These are phyloP conservation scores for Dryococelus australis DNA, from an alignment of 2,888 invertebrate genomes.

Conservation along the genomic window DNA sequence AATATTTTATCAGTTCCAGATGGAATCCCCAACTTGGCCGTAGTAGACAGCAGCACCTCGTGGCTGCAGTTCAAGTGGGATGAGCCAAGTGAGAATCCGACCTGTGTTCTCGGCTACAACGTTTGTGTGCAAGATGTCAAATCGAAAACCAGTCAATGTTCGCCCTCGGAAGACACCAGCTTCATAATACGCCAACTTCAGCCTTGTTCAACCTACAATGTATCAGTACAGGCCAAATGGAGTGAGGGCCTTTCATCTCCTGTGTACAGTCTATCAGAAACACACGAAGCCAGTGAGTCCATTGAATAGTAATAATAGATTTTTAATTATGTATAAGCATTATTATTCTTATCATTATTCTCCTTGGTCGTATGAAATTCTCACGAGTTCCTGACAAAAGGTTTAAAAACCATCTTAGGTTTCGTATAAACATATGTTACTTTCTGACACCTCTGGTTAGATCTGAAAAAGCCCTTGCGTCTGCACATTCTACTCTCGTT, in stretches of 20 bases:
- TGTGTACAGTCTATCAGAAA: background rate
- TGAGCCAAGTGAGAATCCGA: background rate
- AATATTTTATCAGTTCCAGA: background rate
- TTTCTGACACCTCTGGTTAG: too few relatives aligned
- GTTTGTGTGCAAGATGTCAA: background rate
- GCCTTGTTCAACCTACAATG: background rate
- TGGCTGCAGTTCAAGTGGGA: background rate
- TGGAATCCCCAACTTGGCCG: background rate
- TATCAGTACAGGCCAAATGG: background rate
- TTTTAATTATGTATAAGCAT: too few relatives aligned
- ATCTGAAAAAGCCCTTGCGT: too few relatives aligned
- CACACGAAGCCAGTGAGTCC: background rate
- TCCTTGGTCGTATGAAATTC: too few relatives aligned
- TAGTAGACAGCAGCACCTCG: background rate
- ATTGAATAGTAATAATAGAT: background rate
- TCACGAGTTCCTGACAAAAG: too few relatives aligned
- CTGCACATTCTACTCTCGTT: too few relatives aligned
- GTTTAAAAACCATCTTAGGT: too few relatives aligned
- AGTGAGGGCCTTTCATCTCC: background rate
- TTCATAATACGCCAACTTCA: background rate
- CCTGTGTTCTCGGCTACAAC: background rate
- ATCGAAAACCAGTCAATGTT: background rate
- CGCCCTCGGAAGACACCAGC: background rate
- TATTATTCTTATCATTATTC: too few relatives aligned
- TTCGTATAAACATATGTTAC: too few relatives aligned